Percentiles rank a stretch among this genome's conserved stretches.
Conservation (phyloP, 1,140 invertebrate species). For the Pissodes strobi region DNA sequence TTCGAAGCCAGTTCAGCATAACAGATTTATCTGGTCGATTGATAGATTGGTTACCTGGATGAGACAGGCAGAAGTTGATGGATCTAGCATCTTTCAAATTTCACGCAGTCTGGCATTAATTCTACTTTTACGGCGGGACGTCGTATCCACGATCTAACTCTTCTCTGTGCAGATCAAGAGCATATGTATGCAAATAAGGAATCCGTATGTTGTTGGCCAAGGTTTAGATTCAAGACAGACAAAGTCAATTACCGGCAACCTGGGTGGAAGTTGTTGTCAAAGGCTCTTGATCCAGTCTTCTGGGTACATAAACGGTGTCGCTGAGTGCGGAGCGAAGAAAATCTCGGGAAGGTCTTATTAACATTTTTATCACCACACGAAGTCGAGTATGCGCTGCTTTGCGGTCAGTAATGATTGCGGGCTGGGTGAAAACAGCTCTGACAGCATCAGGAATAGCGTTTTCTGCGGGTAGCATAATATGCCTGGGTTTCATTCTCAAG, state of each 20-base stretch:
- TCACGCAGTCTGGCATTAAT: too few species aligned
- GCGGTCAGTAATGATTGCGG: slow-evolving; percentile 24
- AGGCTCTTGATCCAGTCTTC: background rate
- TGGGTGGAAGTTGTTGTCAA: slow-evolving; percentile 43
- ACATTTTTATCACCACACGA: too few species aligned
- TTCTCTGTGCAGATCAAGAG: slow-evolving; percentile 31
- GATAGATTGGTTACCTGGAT: too few species aligned
- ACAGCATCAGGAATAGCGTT: slow-evolving; percentile 35
- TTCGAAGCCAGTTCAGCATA: too few species aligned
- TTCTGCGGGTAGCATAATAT: slow-evolving; percentile 42
- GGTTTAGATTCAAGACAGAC: slow-evolving; percentile 52
- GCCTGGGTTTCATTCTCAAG: too few species aligned
- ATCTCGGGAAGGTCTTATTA: too few species aligned
- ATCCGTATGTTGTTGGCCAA: slow-evolving; percentile 42
- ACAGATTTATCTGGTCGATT: too few species aligned
- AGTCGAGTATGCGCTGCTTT: background rate
- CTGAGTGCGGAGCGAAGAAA: background rate
- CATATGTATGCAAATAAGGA: slow-evolving; percentile 5
- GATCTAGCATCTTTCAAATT: too few species aligned
- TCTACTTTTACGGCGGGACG: slow-evolving; percentile 47
- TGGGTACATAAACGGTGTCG: background rate
- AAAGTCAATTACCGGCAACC: slow-evolving; percentile 42
- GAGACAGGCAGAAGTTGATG: too few species aligned
- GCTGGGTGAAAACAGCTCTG: slow-evolving; percentile 42
- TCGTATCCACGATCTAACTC: slow-evolving; percentile 50